Conservation (phyloP, 2,888 invertebrate species). For the Pristionchus mayeri region DNA sequence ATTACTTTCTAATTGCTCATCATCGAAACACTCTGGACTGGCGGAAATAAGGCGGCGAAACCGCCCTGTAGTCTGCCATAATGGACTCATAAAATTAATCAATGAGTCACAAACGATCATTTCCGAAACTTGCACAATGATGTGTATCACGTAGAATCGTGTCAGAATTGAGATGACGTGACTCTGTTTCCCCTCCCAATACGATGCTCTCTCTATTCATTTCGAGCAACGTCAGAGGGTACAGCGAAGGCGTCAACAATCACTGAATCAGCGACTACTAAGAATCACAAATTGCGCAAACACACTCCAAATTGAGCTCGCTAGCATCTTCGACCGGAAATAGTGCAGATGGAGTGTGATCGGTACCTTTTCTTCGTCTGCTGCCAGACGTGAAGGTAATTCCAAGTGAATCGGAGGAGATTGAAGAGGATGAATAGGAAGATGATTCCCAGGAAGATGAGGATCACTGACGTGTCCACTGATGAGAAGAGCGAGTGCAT, state of each 20-base stretch:
- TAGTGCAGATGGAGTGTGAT: too few relatives aligned
- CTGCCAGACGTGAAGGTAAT: slow-evolving; percentile 65
- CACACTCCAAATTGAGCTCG: too few relatives aligned
- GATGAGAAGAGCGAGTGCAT: slow-evolving; percentile 51
- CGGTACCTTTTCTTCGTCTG: slow-evolving; percentile 64
- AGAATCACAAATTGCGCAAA: too few relatives aligned
- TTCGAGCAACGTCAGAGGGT: neutral
- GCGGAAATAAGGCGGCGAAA: too few relatives aligned
- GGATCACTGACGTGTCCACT: slow-evolving; percentile 52
- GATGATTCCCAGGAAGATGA: slow-evolving; percentile 50
- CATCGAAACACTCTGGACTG: too few relatives aligned
- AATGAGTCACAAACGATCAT: slow-evolving; percentile 15
- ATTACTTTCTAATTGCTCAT: too few relatives aligned
- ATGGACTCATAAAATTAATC: slow-evolving; percentile 18
- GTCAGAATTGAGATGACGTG: neutral
- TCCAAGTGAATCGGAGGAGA: slow-evolving; percentile 56
- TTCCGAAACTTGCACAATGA: slow-evolving; percentile 16
- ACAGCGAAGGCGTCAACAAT: too few relatives aligned
- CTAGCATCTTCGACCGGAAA: slow-evolving; percentile 1
- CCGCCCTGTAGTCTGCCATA: neutral
- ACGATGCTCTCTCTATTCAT: neutral
- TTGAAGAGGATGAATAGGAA: slow-evolving; percentile 50
- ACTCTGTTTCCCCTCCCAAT: neutral
- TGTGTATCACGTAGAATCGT: neutral
- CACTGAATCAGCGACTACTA: too few relatives aligned